Evolutionary conservation across 2,888 invertebrate genomes (phyloP).

Genomic region (Acholoe squamosa): DNA sequence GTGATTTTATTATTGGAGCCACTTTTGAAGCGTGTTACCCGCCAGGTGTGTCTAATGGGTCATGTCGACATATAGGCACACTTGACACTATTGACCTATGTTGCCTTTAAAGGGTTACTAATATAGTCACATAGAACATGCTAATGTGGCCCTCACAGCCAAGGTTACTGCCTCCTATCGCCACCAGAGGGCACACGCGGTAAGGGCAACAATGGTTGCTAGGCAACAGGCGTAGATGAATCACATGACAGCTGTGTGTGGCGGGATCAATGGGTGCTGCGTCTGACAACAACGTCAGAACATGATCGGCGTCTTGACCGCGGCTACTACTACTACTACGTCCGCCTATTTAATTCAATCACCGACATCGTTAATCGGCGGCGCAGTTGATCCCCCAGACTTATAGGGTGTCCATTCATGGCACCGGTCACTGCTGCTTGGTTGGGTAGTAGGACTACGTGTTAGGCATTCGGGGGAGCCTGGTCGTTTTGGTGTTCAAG

Average conservation of each 20-base stretch:
- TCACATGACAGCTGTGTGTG: conserved; percentile 26
- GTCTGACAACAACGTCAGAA: neutral
- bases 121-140: conserved; percentile 40
- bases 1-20: too few relatives aligned
- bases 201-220: conserved; percentile 53
- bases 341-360: conserved; percentile 36
- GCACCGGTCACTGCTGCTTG: too few relatives aligned
- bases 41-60: too few relatives aligned
- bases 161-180: neutral
- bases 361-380: neutral
- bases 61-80: too few relatives aligned
- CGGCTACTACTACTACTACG: too few relatives aligned
- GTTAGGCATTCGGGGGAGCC: too few relatives aligned
- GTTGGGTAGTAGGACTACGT: too few relatives aligned
- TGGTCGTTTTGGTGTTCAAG: too few relatives aligned
- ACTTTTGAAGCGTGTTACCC: too few relatives aligned
- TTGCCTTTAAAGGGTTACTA: neutral
- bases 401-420: neutral
- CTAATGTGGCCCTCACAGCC: conserved; percentile 10
- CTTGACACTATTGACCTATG: too few relatives aligned
- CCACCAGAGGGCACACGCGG: neutral
- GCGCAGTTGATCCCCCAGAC: neutral
- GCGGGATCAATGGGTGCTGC: neutral
- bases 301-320: neutral
- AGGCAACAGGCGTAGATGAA: conserved; percentile 48